Evolutionary conservation across 2,113 vertebrate genomes (phyloP).

Genomic region (Polypterus senegalus): DNA sequence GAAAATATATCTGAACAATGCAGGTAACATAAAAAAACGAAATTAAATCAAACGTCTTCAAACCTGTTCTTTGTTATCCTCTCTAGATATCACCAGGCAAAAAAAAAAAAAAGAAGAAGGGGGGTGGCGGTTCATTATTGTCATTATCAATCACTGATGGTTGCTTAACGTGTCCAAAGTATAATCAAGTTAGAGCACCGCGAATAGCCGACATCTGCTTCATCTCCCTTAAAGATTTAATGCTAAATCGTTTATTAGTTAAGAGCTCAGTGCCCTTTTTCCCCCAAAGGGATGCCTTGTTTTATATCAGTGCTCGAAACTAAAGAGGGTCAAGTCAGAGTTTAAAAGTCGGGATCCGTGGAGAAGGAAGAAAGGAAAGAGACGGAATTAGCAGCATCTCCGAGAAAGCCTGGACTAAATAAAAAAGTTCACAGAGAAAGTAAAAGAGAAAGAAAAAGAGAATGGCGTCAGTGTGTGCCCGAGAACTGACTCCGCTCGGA

Average conservation of each 20-base stretch:
- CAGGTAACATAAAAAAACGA: no score
- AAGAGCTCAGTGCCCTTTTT: slow-evolving; percentile 29
- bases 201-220: slow-evolving; percentile 61
- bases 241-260: slow-evolving; percentile 33
- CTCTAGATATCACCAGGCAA: neutral
- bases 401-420: no score
- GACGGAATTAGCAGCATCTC: no score
- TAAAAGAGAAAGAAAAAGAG: no score
- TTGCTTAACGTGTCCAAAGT: slow-evolving; percentile 61
- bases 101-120: neutral
- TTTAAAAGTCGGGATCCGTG: neutral
- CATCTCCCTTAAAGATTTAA: slow-evolving; percentile 47
- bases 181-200: slow-evolving; percentile 62
- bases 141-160: slow-evolving; percentile 67
- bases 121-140: slow-evolving; percentile 50
- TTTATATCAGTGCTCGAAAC: slow-evolving; percentile 38
- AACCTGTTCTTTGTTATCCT: neutral
- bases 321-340: slow-evolving; percentile 31
- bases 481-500: no score
- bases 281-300: slow-evolving; percentile 27
- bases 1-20: no score
- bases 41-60: no score
- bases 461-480: no score
- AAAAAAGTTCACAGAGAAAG: no score
- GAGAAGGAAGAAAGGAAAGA: no score